Base-by-base conservation (phyloP, 2,888 invertebrate species). In the Cybosia mesomella region DNA sequence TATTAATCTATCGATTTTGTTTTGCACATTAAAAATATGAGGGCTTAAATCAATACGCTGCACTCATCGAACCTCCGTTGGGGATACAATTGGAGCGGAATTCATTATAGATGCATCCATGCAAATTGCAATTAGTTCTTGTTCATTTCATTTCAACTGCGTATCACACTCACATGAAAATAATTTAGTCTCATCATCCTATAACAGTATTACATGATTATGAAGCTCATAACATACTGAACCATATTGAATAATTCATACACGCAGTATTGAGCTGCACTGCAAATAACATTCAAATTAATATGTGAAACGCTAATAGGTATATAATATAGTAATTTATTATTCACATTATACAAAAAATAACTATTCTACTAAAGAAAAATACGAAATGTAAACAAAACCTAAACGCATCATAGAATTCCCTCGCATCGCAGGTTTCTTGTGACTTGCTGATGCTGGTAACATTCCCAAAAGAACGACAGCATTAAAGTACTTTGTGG, bases 111-210 rank as follows among this genome's bases (percentile, higher is more conserved):
- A 81, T 75, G 75, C 70, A 77, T 82, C 43, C 75, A 79, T 75
- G 77, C 77, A 77, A 74, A 81, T 72, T 73, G 68, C 73, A 79
- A 80, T 81, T 77, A 80, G 69, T 81, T 75, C 70, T 70, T 74
- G 76, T 76, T 78, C 73, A 76, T 80, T 76, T 80, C 78, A 80
- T 78, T 77, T 74, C 13, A 39, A 62, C 67, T 68, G 60, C 71
- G 72, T 74, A 75, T 76, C 64, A 60, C 60, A 66, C 49, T 63
- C 66, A 62, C 70, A 66, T 62, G 59, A 68, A 69, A 66, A 70
- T 72, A 73, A 74, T 78, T 68, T 71, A 71, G 73, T 70, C 43
- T 61, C 53, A 13, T 55, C 57, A 64, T 43, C 34, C 7, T 13
- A 34, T 21, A 36, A 9, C 57, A 58, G 8, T 11, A 21, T 34